Conservation (phyloP, 2,797 vertebrate species). For the Podarcis lilfordi region DNA sequence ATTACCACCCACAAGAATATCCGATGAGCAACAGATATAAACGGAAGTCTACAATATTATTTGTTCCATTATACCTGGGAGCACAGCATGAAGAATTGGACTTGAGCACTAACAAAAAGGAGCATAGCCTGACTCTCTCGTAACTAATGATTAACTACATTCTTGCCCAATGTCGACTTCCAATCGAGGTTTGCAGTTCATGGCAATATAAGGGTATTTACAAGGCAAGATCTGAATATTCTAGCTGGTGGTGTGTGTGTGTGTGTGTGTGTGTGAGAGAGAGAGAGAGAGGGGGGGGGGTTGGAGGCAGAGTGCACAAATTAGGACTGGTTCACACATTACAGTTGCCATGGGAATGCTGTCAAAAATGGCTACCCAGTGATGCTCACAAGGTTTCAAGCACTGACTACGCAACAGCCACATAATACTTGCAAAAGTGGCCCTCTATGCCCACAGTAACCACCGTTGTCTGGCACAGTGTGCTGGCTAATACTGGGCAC, state of each 20-base stretch:
- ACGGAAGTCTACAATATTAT: neutral
- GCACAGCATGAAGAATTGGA: neutral
- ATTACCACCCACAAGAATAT: neutral
- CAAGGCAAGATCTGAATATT: too few relatives aligned
- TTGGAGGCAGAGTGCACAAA: neutral
- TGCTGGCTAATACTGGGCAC: too few relatives aligned
- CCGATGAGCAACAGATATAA: neutral
- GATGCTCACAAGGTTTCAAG: neutral
- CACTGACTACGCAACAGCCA: too few relatives aligned
- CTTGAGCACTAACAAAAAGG: neutral
- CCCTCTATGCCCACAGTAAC: too few relatives aligned
- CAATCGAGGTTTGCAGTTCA: neutral
- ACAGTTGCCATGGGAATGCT: neutral
- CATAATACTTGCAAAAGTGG: too few relatives aligned
- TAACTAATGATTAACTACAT: neutral
- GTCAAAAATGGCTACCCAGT: too few relatives aligned
- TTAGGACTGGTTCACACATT: neutral
- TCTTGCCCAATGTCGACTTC: neutral
- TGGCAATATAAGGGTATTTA: neutral
- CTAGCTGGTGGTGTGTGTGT: too few relatives aligned
- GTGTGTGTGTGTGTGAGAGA: too few relatives aligned
- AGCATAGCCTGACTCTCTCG: neutral
- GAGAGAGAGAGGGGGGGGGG: too few relatives aligned
- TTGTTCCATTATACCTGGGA: neutral
- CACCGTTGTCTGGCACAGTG: too few relatives aligned